Evolutionary conservation across 2,113 vertebrate genomes (phyloP).

Genomic region (Petrocephalus microphthalmus): DNA sequence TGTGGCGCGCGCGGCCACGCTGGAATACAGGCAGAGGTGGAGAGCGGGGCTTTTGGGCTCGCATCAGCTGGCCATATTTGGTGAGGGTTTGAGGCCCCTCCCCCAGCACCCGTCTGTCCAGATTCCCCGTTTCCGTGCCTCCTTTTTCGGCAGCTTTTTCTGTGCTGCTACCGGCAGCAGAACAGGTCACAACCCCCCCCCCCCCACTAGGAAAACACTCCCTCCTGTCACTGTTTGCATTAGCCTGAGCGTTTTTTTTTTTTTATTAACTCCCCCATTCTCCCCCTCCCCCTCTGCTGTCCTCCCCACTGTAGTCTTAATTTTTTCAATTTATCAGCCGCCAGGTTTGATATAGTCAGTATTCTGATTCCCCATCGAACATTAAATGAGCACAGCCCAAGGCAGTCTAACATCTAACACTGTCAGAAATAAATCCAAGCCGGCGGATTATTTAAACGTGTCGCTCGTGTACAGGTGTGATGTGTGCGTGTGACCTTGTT

Average conservation of each 20-base stretch:
- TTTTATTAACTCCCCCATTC: background rate
- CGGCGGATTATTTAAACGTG: background rate
- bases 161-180: background rate
- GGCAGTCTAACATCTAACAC: background rate
- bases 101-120: constrained; percentile 36
- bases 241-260: background rate
- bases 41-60: constrained; percentile 18
- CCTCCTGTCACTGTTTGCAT: background rate
- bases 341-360: background rate
- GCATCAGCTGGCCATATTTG: constrained; percentile 68
- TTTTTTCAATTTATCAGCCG: background rate
- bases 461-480: background rate
- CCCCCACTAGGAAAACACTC: background rate
- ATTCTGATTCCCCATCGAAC: background rate
- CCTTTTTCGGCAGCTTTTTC: constrained; percentile 57
- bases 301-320: background rate
- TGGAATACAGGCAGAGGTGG: background rate
- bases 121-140: constrained; percentile 54
- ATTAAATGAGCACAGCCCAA: background rate
- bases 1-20: background rate
- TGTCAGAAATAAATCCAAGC: background rate
- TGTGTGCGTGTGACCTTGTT: background rate
- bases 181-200: background rate
- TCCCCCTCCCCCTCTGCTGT: background rate
- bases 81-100: constrained; percentile 63